Base-by-base conservation (phyloP, 2,888 invertebrate species). In the Glyphotaelius pellucidus region DNA sequence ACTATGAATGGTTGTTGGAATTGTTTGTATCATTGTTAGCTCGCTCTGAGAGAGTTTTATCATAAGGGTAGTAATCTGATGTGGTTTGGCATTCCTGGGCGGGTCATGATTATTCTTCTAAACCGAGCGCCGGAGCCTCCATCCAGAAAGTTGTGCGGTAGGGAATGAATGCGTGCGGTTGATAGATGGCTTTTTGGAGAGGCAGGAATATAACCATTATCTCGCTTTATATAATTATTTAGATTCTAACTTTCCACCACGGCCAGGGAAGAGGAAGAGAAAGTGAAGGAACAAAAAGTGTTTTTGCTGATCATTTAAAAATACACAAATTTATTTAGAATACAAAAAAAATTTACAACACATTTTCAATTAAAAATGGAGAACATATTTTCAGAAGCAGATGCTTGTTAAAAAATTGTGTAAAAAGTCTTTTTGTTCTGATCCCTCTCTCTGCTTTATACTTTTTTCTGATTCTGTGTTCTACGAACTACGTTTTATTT, bases 31-130 rank as follows among this genome's bases (percentile, higher is more conserved):
- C 5, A 25, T n/a, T n/a, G 25, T 25, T 9, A 67, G 67, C 9
- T n/a, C 11, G 25, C n/a, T 25, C 3, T 15, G 19, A 15, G 25
- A 67, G 67, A 9, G 67, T 67, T 83, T 89, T 85, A 91, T 86
- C 86, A n/a, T 25, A 52, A 32, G 91, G 47, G 52, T 25, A 67
- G 67, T 91, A 91, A 89, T 89, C 89, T 89, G 83, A 38, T 89
- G 91, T 30, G 91, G 91, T 89, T 91, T 91, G 87, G 47, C 91
- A 91, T 91, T 91, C 91, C 87, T 80, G 91, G 67, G 25, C 86
- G 86, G 42, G 30, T 30, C 86, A 30, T 47, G 86, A 67, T 67
- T 67, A 25, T 67, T 67, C n/a, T 35, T 42, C 86, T 38, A 25
- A 3, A 25, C 86, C 42, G n/a, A 80, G 80, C 38, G 15, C 5